Evolutionary conservation across 2,888 invertebrate genomes (phyloP), one percentile per base, ranked within the genome.

Genomic region (Deroplatys truncata): DNA sequence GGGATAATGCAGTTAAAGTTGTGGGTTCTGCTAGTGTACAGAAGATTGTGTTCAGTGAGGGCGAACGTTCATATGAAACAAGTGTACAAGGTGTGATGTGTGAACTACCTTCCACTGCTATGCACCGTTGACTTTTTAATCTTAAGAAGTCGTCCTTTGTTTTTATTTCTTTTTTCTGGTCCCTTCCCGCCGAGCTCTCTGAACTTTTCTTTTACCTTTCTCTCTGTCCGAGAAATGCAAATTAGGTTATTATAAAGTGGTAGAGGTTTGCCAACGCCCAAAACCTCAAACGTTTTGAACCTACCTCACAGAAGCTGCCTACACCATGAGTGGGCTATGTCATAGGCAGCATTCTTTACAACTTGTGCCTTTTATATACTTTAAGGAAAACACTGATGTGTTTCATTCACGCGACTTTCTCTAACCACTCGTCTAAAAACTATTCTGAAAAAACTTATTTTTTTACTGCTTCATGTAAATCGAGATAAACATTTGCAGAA

Each of bases 221-320:
- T 88, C 82, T 85, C 28, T 28, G 85, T 85, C 43, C 49, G 25
- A 43, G 83, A 88, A 89, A 90, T 90, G 88, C 90, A 90, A 90
- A 90, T 90, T 87, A 90, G 89, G 89, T 89, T 89, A 89, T 90
- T 90, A 90, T 90, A 90, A 56, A 89, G 31, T 88, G 56, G 35
- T 29, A 84, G 28, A 49, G 88, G 88, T 84, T 56, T 29, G 84
- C 88, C 88, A 88, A 88, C 88, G 88, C 88, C 88, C 88, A 84
- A n/a, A 88, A 88, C 28, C 88, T 31, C 35, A 31, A 31, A 31
- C 20, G 20, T 86, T 72, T 72, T 28, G 20, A 72, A 72, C 72
- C 28, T 49, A 72, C 56, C 20, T 72, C 28, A 86, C 86, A 86
- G 72, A 56, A 72, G 86, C 49, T 72, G 56, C 20, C 7, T 20